Percentiles rank a stretch among this genome's conserved stretches.
Evolutionary conservation across 2,797 vertebrate genomes (phyloP).

Genomic region (Characodon lateralis): DNA sequence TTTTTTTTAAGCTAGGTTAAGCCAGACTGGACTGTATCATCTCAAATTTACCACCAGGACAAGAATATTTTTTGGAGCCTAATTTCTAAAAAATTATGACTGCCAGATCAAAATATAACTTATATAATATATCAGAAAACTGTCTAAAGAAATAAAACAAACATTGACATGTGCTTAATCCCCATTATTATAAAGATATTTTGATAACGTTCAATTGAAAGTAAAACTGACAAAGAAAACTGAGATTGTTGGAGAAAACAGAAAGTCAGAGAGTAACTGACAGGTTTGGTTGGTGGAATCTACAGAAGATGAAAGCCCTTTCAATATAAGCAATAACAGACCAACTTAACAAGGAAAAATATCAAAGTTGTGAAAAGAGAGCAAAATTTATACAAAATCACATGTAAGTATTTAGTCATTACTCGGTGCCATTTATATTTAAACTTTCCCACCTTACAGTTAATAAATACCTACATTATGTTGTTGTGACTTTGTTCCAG

Average conservation of each 20-base stretch:
- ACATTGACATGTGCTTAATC: background rate
- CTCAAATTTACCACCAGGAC: background rate
- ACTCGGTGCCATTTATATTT: background rate
- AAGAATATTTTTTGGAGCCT: background rate
- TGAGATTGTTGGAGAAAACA: background rate
- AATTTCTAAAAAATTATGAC: background rate
- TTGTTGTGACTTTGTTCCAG: slow-evolving; percentile 11
- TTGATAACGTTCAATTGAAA: background rate
- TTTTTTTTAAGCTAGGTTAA: background rate
- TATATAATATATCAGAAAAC: background rate
- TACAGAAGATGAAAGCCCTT: background rate
- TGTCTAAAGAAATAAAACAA: background rate
- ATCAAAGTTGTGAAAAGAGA: background rate
- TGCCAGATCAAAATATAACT: background rate
- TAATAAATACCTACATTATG: background rate
- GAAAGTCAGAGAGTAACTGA: background rate
- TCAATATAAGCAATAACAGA: background rate
- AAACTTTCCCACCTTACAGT: background rate
- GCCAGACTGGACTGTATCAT: background rate
- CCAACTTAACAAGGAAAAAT: background rate
- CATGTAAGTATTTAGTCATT: background rate
- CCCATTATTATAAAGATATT: background rate
- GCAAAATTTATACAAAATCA: background rate
- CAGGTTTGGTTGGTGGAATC: background rate
- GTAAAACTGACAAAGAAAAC: background rate